Base-by-base conservation (phyloP, 2,797 vertebrate species). In the Cygnus olor region DNA sequence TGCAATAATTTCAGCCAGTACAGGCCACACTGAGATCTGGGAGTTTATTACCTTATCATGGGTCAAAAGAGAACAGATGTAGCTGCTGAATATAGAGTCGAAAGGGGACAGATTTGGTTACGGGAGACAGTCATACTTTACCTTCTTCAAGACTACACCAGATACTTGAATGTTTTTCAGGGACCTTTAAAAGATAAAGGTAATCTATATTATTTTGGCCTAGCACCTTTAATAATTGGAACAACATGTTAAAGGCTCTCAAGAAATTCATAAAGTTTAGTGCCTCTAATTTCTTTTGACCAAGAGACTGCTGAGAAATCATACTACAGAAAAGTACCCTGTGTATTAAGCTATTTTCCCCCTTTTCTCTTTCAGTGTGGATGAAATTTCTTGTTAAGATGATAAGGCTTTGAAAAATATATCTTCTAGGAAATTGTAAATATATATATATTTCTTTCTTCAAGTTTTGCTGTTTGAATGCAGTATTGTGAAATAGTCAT, bases 31-130 rank as follows among this genome's bases (percentile, higher is more conserved):
- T 71, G 90, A 80, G 57, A 72, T 92, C 57, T 78, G 70, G 24
- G 80, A 51, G 57, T 84, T 85, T 91, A 94, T 94, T 94, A 60
- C 58, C 68, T 88, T 77, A 73, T 25, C 57, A 61, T 6, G 80
- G 94, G 77, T 95, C 95, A 88, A 79, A 85, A 84, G 28, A 91
- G 81, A 94, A 92, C 92, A 95, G 92, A 86, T 95, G 88, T 88
- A 94, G 71, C 58, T 91, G 40, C 71, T 49, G 64, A 80, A 86
- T 53, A 10, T 2, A 68, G 53, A 44, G 83, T 90, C 2, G 1
- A 79, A 81, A 93, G 81, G 90, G 83, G 89, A 90, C 25, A 88
- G 40, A 85, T 91, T 70, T 85, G 27, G 47, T 73, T 78, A 61
- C 0, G 3, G 51, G 58, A 82, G 28, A 53, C 42, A 78, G 61